Percentiles rank a stretch among this genome's conserved stretches.
These are phyloP conservation scores for Setophaga coronata DNA, from an alignment of 2,113 vertebrate species.

Conservation along the genomic window DNA sequence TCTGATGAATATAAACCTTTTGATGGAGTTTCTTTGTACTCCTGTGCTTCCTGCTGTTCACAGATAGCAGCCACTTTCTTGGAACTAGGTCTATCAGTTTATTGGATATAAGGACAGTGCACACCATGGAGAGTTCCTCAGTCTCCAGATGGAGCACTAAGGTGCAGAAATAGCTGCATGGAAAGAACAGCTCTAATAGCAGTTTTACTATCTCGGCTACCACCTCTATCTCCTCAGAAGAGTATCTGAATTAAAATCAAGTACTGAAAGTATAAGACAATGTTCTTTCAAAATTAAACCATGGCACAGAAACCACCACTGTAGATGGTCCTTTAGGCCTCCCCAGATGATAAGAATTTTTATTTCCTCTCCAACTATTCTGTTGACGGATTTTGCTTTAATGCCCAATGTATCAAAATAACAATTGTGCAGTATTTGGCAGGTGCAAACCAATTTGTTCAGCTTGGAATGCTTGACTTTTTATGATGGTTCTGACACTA, in stretches of 20 bases:
- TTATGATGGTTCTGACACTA: background rate
- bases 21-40: background rate
- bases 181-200: background rate
- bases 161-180: background rate
- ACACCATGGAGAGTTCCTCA: background rate
- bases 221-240: background rate
- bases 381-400: background rate
- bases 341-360: background rate
- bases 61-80: background rate
- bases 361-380: background rate
- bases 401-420: background rate
- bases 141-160: background rate
- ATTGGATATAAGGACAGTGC: background rate
- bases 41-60: background rate
- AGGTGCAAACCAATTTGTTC: slow-evolving; percentile 15
- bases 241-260: background rate
- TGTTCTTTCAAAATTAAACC: background rate
- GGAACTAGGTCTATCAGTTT: background rate
- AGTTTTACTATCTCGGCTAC: background rate
- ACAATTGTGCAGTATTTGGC: background rate
- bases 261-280: background rate
- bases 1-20: background rate
- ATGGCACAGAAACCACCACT: background rate
- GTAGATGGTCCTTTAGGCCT: background rate
- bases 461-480: background rate